phyloP scores from a whole-genome alignment of 2,797 vertebrate species.

The Hephaestus fuliginosus region DNA sequence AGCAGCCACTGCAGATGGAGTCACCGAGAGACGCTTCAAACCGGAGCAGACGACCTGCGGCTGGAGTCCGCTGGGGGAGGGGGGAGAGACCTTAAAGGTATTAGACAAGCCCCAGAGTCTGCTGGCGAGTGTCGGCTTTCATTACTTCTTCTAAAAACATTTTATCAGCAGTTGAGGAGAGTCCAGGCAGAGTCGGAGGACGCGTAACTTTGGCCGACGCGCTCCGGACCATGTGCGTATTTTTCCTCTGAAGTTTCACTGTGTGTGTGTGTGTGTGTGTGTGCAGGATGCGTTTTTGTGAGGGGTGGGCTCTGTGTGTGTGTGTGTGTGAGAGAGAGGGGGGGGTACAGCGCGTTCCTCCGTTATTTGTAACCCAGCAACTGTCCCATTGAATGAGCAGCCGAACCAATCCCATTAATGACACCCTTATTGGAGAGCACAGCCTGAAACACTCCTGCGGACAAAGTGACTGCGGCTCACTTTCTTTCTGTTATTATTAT shows the following conservation, averaged over 20 bases:
- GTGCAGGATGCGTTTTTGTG: constrained; percentile 15
- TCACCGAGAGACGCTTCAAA: constrained; percentile 60
- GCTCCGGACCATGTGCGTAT: constrained; percentile 14
- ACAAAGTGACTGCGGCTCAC: constrained; percentile 11
- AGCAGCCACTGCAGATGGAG: constrained; percentile 63
- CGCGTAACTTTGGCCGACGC: not conserved
- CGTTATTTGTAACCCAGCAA: constrained; percentile 84
- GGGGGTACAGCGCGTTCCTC: constrained; percentile 75
- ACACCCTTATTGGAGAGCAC: constrained; percentile 55
- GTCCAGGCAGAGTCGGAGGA: not conserved
- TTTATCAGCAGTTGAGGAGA: not conserved
- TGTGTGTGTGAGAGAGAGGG: not conserved
- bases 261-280: constrained; percentile 11
- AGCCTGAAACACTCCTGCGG: constrained; percentile 2
- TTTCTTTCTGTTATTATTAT: not conserved
- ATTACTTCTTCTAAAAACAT: constrained; percentile 2
- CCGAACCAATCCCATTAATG: constrained; percentile 78
- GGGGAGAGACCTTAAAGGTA: constrained; percentile 12
- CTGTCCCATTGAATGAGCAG: constrained; percentile 79
- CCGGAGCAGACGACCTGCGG: constrained; percentile 63
- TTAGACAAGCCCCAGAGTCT: constrained; percentile 27
- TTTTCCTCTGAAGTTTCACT: constrained; percentile 2
- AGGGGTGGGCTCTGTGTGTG: constrained; percentile 30
- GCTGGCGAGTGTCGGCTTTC: constrained; percentile 54
- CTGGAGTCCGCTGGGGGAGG: constrained; percentile 50